Conservation (phyloP, 1,140 invertebrate genomes). For the Cepaea nemoralis region DNA sequence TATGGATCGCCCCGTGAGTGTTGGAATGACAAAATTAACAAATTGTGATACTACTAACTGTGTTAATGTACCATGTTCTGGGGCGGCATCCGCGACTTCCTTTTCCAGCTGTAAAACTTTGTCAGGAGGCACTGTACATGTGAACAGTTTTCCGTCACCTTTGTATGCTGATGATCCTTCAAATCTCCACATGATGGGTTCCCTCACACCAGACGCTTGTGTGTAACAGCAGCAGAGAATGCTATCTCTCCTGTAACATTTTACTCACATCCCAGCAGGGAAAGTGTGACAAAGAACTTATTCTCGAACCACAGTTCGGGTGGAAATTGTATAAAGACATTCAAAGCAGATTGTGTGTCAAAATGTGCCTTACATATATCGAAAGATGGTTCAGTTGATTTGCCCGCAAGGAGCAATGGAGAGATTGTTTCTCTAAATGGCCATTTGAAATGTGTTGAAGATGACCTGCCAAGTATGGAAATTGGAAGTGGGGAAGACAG, state of each 20-base stretch:
- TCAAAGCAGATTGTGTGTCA: neutral
- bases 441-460: neutral
- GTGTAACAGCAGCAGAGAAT: neutral
- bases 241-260: neutral
- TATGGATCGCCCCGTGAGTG: neutral
- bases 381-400: neutral
- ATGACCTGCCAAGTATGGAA: neutral
- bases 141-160: neutral
- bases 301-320: neutral
- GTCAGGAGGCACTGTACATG: neutral
- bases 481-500: neutral
- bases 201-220: no score
- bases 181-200: neutral
- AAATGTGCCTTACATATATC: neutral
- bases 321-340: neutral
- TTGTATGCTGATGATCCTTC: neutral
- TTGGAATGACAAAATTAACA: neutral
- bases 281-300: slow-evolving; percentile 10
- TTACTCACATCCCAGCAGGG: slow-evolving; percentile 11
- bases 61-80: neutral
- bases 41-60: neutral
- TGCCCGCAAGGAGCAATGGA: neutral
- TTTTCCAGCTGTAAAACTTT: neutral
- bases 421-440: neutral
- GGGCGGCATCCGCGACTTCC: neutral